Percentiles rank a stretch among this genome's conserved stretches.
Evolutionary conservation across 2,888 invertebrate genomes (phyloP).

Genomic region (Ethmia dodecea): DNA sequence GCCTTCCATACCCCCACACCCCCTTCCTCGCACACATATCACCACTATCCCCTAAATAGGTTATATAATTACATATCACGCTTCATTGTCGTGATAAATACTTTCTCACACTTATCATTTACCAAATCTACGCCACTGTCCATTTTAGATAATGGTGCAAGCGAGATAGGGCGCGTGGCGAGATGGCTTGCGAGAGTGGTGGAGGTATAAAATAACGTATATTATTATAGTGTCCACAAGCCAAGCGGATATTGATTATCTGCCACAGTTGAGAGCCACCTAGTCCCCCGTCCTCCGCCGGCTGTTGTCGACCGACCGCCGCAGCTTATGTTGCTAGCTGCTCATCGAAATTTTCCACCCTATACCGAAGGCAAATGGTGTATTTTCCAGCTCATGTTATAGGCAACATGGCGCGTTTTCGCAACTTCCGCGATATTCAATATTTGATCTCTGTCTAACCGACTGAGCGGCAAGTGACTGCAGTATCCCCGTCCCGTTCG

Average conservation of each 20-base stretch:
- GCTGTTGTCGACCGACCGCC: slow-evolving; percentile 25
- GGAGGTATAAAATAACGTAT: slow-evolving; percentile 71
- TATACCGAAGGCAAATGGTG: slow-evolving; percentile 36
- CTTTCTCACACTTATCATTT: slow-evolving; percentile 78
- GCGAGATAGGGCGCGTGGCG: slow-evolving; percentile 36
- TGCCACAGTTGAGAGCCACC: slow-evolving; percentile 77
- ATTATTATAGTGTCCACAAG: slow-evolving; percentile 78
- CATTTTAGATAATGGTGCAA: slow-evolving; percentile 75
- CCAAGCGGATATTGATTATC: slow-evolving; percentile 80
- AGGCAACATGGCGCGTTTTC: slow-evolving; percentile 44
- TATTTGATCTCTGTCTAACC: slow-evolving; percentile 78
- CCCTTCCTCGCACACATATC: slow-evolving; percentile 36
- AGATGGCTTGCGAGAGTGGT: slow-evolving; percentile 34
- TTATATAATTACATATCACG: slow-evolving; percentile 75
- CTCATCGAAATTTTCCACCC: slow-evolving; percentile 39
- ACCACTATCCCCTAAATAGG: slow-evolving; percentile 60
- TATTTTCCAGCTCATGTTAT: slow-evolving; percentile 35
- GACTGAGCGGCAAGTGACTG: slow-evolving; percentile 63
- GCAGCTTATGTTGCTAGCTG: slow-evolving; percentile 39
- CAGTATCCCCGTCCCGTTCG: slow-evolving; percentile 64
- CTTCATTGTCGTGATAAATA: slow-evolving; percentile 77
- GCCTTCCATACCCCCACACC: slow-evolving; percentile 23
- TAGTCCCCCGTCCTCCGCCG: slow-evolving; percentile 52
- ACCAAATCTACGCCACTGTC: slow-evolving; percentile 78
- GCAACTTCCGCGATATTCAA: slow-evolving; percentile 54